Evolutionary conservation across 2,888 invertebrate species (phyloP), one percentile per base, ranked within the genome.

Genomic region (Melanostoma mellinum): DNA sequence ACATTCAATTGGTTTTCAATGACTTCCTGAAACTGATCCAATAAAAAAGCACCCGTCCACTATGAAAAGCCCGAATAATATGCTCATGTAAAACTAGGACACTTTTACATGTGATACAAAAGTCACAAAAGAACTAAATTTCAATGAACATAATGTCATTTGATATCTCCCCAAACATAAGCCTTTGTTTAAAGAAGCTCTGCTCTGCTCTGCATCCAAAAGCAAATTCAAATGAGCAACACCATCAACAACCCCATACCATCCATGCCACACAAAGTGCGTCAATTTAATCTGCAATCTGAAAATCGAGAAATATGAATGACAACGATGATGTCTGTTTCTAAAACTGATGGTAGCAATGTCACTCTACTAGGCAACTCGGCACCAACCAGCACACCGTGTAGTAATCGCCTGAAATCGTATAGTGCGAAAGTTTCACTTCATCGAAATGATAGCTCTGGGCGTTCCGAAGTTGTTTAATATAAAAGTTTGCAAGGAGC

Each of bases 401-500:
- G 55, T 46, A 50, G 44, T 48, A 72, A 72, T 72, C 72, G 77
- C 53, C 55, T 72, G 60, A 53, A 67, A 44, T 53, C 20, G 46
- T 32, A 32, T 38, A 63, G 81, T 67, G 67, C 55, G 55, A 81
- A 76, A 76, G 60, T 76, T 71, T 71, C 71, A 60, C 35, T 76
- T 71, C 67, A 72, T 61, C 36, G 42, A 52, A 60, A 76, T 52
- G 60, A 81, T 81, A 68, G 42, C 72, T 72, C 32, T 10, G 60
- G 76, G 81, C 67, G 60, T 32, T 80, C 53, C 40, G 65, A 35
- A 74, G 69, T 69, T 74, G 80, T 75, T 81, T 76, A 81, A 81
- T 76, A 76, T 68, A 81, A 81, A 81, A 71, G 71, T 77, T 81
- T 81, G 36, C 69, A 75, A 63, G 79, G 72, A 72, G 65, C 76